phyloP scores from a whole-genome alignment of 2,888 invertebrate genomes.

The Cephus sareptanus region DNA sequence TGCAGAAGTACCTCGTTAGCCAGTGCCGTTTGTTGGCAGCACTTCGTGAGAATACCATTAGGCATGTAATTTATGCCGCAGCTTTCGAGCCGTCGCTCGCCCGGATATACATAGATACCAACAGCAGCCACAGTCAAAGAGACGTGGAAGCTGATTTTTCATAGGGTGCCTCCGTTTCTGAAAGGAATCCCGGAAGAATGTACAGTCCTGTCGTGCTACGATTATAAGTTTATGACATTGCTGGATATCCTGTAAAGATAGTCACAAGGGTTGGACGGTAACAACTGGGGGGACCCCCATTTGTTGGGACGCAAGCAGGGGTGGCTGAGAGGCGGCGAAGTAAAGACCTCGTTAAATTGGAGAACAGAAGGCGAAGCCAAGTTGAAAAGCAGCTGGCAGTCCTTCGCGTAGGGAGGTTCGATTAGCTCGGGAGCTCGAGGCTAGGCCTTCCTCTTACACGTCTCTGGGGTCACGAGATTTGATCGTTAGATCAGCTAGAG shows the following conservation, averaged over 20 bases:
- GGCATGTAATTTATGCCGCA: neutral
- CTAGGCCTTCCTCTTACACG: constrained; percentile 18
- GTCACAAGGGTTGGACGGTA: neutral
- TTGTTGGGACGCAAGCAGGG: neutral
- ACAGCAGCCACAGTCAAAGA: neutral
- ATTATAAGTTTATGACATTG: neutral
- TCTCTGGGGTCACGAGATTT: constrained; percentile 52
- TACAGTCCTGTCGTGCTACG: neutral
- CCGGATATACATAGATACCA: neutral
- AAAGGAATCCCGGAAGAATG: neutral
- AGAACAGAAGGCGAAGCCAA: neutral
- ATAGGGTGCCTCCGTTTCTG: neutral
- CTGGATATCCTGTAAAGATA: neutral
- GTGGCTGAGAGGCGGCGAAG: neutral
- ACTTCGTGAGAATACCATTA: neutral
- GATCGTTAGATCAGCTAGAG: constrained; percentile 52
- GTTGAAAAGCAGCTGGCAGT: neutral
- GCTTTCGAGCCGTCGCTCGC: neutral
- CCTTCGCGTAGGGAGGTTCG: constrained; percentile 14
- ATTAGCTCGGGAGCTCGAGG: constrained; percentile 45
- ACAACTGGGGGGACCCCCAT: neutral
- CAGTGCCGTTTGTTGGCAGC: neutral
- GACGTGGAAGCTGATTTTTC: neutral
- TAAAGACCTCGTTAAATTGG: neutral
- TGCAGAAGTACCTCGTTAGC: constrained; percentile 3